phyloP scores from a whole-genome alignment of 2,888 invertebrate genomes.

The Limnephilus marmoratus region DNA sequence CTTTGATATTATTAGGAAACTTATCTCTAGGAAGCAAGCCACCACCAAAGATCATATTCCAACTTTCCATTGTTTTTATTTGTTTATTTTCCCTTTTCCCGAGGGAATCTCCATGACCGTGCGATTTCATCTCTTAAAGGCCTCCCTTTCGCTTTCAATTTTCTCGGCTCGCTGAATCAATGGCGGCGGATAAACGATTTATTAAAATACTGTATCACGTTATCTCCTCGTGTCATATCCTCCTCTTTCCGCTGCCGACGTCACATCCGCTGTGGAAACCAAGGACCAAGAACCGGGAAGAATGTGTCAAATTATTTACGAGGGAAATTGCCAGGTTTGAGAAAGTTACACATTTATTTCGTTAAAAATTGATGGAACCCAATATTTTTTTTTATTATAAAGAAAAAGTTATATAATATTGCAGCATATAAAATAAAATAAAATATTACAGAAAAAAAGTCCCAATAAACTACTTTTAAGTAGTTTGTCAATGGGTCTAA shows the following conservation, averaged over 20 bases:
- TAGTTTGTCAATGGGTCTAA: no score
- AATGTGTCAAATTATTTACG: not conserved
- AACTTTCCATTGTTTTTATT: slow-evolving; percentile 23
- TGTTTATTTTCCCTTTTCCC: slow-evolving; percentile 1
- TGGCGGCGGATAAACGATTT: slow-evolving; percentile 61
- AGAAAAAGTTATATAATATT: no score
- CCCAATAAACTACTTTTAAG: no score
- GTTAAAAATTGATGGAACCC: no score
- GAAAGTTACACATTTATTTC: no score
- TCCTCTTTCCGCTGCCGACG: slow-evolving; percentile 31
- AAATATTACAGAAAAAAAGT: no score
- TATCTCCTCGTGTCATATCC: slow-evolving; percentile 63
- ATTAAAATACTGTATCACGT: slow-evolving; percentile 62
- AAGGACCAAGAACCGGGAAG: slow-evolving; percentile 53
- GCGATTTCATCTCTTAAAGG: slow-evolving; percentile 28
- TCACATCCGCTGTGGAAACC: slow-evolving; percentile 52
- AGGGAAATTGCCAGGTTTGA: no score
- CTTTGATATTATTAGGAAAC: not conserved
- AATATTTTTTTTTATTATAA: no score
- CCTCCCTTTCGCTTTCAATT: slow-evolving; percentile 49
- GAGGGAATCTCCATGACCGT: slow-evolving; percentile 34
- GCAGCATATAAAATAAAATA: no score
- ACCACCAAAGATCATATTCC: slow-evolving; percentile 20
- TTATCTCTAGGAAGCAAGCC: not conserved
- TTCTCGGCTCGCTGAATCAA: slow-evolving; percentile 52